phyloP scores from a whole-genome alignment of 1,140 invertebrate genomes.

The Drosophila ogumai region DNA sequence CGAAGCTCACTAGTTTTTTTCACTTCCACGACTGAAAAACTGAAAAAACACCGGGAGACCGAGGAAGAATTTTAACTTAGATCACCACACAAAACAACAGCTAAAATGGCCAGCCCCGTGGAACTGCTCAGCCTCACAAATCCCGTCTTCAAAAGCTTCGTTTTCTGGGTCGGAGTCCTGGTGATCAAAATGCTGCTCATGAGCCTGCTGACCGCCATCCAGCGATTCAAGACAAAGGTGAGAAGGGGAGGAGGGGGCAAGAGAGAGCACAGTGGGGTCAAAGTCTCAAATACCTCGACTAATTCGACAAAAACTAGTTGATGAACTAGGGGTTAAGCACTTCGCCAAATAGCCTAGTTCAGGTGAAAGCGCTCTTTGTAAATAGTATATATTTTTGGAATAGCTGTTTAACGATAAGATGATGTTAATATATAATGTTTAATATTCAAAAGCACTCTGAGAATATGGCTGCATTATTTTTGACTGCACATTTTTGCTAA shows the following conservation, averaged over 20 bases:
- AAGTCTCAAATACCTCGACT: constrained; percentile 26
- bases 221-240: constrained; percentile 87
- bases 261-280: constrained; percentile 39
- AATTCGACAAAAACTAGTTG: not conserved
- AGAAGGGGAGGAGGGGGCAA: constrained; percentile 10
- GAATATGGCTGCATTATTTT: not conserved
- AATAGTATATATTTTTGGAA: not conserved
- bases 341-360: not conserved
- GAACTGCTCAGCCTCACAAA: constrained; percentile 79
- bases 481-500: not conserved
- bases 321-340: not conserved
- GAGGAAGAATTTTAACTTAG: not conserved
- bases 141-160: constrained; percentile 86
- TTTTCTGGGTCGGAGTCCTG: constrained; percentile 87
- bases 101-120: constrained; percentile 55
- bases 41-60: not conserved
- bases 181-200: constrained; percentile 88
- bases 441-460: not conserved
- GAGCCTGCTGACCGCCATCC: constrained; percentile 86
- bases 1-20: constrained; percentile 23
- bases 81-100: constrained; percentile 6
- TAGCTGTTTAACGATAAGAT: not conserved
- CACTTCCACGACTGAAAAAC: constrained; percentile 10
- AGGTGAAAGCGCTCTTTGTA: not conserved
- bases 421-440: not conserved